These are phyloP conservation scores for Archips crataeganus DNA, from an alignment of 2,888 invertebrate species.

Conservation along the genomic window DNA sequence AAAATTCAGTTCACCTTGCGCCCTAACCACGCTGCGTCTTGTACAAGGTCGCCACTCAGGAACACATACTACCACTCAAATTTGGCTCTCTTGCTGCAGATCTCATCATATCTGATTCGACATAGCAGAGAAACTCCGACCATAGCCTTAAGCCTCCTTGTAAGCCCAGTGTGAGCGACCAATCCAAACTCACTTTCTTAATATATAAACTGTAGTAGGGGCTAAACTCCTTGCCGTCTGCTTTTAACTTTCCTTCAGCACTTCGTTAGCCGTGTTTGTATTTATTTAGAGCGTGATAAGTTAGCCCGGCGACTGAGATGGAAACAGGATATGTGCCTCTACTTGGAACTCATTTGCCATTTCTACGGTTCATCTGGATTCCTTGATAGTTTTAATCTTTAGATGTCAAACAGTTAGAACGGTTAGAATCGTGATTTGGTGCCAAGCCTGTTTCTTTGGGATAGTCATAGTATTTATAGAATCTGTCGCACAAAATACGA, in stretches of 20 bases:
- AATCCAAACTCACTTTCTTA: slow-evolving; percentile 18
- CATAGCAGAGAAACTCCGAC: no score
- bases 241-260: slow-evolving; percentile 82
- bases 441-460: neutral
- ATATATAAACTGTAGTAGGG: slow-evolving; percentile 53
- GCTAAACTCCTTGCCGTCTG: slow-evolving; percentile 61
- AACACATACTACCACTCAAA: no score
- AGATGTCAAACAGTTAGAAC: no score
- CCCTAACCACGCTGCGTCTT: no score
- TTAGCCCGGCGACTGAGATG: slow-evolving; percentile 71
- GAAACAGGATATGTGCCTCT: slow-evolving; percentile 72
- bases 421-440: neutral
- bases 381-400: slow-evolving; percentile 25
- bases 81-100: no score
- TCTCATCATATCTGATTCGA: no score
- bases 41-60: no score
- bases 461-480: neutral
- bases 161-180: neutral
- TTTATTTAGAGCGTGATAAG: slow-evolving; percentile 82
- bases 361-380: slow-evolving; percentile 48
- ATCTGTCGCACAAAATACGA: no score
- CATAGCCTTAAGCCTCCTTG: no score
- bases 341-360: slow-evolving; percentile 53
- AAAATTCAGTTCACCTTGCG: no score
- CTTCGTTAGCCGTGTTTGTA: slow-evolving; percentile 81